Evolutionary conservation across 1,140 invertebrate species (phyloP), one percentile per base, ranked within the genome.

Genomic region (Aethina tumida): DNA sequence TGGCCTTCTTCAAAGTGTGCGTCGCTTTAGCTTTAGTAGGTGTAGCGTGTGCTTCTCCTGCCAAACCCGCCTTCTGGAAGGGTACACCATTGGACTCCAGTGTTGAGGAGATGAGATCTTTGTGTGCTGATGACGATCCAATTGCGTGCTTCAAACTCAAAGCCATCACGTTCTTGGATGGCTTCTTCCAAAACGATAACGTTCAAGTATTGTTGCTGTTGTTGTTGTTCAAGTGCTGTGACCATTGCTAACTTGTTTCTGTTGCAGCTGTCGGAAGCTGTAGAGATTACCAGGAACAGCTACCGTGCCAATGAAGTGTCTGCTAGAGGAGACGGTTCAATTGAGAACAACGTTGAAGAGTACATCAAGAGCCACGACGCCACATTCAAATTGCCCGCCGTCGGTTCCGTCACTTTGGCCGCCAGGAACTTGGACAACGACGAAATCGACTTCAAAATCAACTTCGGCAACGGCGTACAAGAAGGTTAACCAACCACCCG

Each of bases 71-170:
- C 41, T 74, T 75, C 51, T 81, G 71, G 77, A 81, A 73, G 51
- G 74, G 71, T 40, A 76, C 71, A 10, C 66, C 70, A 39, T 73
- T 84, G 70, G 77, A 83, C 46, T 64, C 68, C 18, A 71, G 81
- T 55, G 74, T 83, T 4, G 77, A 77, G 49, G 77, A 84, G 56
- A 78, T 82, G 59, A 74, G 77, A 50, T 67, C 66, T 14, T 74
- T 80, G 47, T 86, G 80, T 56, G 67, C 70, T 20, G 52, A 53
- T 16, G 79, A 79, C 51, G 83, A 87, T 55, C 78, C 81, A 5
- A 71, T 84, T 25, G 74, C 81, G 15, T 87, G 83, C 64, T 77
- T 86, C 62, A 85, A 86, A 62, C 82, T 76, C 63, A 83, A 82
- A 54, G 74, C 83, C 29, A 75, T 84, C 58, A 76, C 78, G 33